Evolutionary conservation across 2,797 vertebrate species (phyloP).

Genomic region (Phrynocephalus forsythii): DNA sequence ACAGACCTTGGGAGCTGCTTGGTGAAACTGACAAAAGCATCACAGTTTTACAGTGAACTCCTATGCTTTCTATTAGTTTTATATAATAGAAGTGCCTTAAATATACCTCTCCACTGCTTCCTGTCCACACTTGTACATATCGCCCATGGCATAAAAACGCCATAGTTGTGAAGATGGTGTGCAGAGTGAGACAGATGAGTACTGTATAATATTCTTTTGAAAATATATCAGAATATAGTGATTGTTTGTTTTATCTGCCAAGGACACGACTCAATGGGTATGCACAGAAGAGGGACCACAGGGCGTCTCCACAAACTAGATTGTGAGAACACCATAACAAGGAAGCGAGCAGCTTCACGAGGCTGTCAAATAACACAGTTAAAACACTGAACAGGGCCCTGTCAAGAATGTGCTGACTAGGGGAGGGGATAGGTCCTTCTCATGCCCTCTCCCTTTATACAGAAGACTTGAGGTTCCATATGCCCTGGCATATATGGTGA

Average conservation of each 20-base stretch:
- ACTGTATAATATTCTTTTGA: neutral
- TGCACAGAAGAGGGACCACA: neutral
- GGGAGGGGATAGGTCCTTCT: too few relatives aligned
- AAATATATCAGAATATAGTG: neutral
- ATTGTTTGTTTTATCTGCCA: neutral
- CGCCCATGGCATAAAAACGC: conserved; percentile 31
- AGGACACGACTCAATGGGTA: neutral
- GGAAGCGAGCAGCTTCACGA: neutral
- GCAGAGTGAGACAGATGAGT: neutral
- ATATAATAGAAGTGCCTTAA: conserved; percentile 39
- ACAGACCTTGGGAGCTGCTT: conserved; percentile 5
- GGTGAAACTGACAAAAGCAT: conserved; percentile 3
- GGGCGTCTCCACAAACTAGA: neutral
- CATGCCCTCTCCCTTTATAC: neutral
- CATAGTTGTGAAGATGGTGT: conserved; percentile 8
- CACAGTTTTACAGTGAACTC: conserved; percentile 21
- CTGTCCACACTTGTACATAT: conserved; percentile 25
- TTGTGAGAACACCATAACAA: neutral
- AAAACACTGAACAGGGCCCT: neutral
- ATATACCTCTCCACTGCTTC: neutral
- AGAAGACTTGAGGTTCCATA: neutral
- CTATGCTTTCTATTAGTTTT: conserved; percentile 23
- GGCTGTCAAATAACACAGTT: neutral
- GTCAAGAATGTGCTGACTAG: neutral
- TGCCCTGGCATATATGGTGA: neutral